Evolutionary conservation across 2,888 invertebrate species (phyloP).

Genomic region (Spisula subtruncata): DNA sequence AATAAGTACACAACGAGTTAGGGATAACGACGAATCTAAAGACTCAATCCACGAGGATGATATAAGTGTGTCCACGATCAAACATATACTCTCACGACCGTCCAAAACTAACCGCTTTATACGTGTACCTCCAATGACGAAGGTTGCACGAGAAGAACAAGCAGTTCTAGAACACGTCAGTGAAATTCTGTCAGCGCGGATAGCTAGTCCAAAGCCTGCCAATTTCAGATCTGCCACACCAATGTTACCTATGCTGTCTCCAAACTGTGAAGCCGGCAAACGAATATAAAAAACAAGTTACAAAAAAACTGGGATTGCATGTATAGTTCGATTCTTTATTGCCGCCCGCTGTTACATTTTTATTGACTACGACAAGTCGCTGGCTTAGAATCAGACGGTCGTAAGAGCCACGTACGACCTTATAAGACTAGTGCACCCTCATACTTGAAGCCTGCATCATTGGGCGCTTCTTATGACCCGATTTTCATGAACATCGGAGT

Average conservation of each 20-base stretch:
- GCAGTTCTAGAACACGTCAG: slow-evolving; percentile 58
- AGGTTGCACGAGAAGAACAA: slow-evolving; percentile 40
- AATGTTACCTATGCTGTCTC: slow-evolving; percentile 38
- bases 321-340: no score
- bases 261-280: slow-evolving; percentile 21
- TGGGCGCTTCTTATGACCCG: no score
- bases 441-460: no score
- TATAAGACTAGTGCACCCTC: no score
- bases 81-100: slow-evolving; percentile 58
- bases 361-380: no score
- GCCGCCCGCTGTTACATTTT: no score
- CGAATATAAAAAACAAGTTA: background rate
- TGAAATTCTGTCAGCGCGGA: slow-evolving; percentile 49
- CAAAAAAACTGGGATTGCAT: no score
- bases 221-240: slow-evolving; percentile 48
- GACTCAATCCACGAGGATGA: slow-evolving; percentile 51
- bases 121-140: slow-evolving; percentile 41
- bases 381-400: no score
- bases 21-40: slow-evolving; percentile 36
- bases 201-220: slow-evolving; percentile 19
- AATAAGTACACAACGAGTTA: slow-evolving; percentile 29
- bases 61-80: slow-evolving; percentile 20
- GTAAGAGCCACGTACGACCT: no score
- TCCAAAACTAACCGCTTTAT: slow-evolving; percentile 54
- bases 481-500: no score